These are phyloP conservation scores for Acanthochromis polyacanthus DNA, from an alignment of 2,113 vertebrate genomes.

Conservation along the genomic window DNA sequence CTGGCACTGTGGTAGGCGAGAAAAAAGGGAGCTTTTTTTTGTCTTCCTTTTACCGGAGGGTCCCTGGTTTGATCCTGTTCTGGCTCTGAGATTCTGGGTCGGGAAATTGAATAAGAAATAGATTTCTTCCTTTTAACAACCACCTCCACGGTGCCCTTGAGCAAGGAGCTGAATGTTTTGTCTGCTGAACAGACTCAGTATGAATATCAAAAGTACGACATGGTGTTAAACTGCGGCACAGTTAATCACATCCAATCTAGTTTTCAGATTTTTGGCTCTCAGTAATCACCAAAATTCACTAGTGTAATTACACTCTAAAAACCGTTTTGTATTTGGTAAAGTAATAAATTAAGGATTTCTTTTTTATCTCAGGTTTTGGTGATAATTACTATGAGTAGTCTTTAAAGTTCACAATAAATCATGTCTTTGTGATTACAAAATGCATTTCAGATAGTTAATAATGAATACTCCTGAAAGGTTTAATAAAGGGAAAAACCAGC, in stretches of 20 bases:
- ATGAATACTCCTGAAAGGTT: neutral
- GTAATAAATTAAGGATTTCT: no score
- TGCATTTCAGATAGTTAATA: neutral
- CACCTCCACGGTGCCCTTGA: conserved; percentile 28
- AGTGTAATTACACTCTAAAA: no score
- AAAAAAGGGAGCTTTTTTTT: neutral
- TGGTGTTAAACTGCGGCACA: conserved; percentile 23
- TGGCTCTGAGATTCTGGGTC: conserved; percentile 32
- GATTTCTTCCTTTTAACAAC: conserved; percentile 45
- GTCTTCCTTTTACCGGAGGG: conserved; percentile 19
- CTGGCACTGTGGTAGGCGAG: conserved; percentile 6
- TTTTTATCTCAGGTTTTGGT: neutral
- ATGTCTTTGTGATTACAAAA: neutral
- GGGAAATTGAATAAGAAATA: conserved; percentile 50
- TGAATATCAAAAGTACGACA: conserved; percentile 22
- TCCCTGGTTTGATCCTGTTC: conserved; percentile 45
- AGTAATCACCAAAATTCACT: neutral
- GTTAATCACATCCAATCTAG: conserved; percentile 6
- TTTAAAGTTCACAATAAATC: no score
- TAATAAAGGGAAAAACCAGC: neutral
- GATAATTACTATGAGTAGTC: neutral
- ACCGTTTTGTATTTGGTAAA: no score
- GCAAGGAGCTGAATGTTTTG: conserved; percentile 24
- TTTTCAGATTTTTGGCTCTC: neutral
- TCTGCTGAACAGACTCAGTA: conserved; percentile 4